phyloP scores from a whole-genome alignment of 2,797 vertebrate genomes.

The Danio choprae region DNA sequence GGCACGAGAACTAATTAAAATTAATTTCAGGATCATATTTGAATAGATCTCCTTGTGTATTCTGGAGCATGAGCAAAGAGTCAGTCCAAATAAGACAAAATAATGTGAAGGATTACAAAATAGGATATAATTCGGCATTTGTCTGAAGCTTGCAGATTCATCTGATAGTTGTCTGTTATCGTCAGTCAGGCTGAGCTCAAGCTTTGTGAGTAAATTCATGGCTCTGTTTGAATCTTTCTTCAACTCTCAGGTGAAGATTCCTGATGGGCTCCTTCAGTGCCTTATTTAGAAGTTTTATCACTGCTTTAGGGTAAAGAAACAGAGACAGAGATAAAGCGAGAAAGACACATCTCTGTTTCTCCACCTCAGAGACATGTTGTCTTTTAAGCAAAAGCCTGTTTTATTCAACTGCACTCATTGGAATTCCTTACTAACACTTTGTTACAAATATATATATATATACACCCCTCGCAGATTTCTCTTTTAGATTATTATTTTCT shows the following conservation, averaged over 20 bases:
- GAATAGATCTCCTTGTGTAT: neutral
- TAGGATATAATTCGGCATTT: slow-evolving; percentile 12
- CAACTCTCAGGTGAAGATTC: slow-evolving; percentile 7
- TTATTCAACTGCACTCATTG: slow-evolving; percentile 7
- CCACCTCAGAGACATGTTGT: slow-evolving; percentile 17
- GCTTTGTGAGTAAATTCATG: slow-evolving; percentile 31
- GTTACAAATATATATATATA: too few relatives aligned
- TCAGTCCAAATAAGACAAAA: neutral
- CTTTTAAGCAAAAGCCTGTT: slow-evolving; percentile 29
- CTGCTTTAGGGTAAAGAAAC: slow-evolving; percentile 20
- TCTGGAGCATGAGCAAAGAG: neutral
- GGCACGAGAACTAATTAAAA: slow-evolving; percentile 8
- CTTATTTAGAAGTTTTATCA: slow-evolving; percentile 38
- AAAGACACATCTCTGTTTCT: slow-evolving; percentile 5
- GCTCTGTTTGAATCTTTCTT: slow-evolving; percentile 46
- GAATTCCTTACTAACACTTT: slow-evolving; percentile 5
- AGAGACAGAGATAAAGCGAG: neutral
- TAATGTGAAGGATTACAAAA: neutral
- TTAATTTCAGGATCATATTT: neutral
- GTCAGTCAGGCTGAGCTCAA: slow-evolving; percentile 23
- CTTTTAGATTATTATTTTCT: too few relatives aligned
- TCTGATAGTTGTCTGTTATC: slow-evolving; percentile 38
- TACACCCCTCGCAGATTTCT: too few relatives aligned
- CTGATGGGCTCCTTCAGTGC: slow-evolving; percentile 22
- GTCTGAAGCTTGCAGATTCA: slow-evolving; percentile 27